These are phyloP conservation scores for Agriopis marginaria DNA, from an alignment of 2,888 invertebrate genomes.

Conservation along the genomic window DNA sequence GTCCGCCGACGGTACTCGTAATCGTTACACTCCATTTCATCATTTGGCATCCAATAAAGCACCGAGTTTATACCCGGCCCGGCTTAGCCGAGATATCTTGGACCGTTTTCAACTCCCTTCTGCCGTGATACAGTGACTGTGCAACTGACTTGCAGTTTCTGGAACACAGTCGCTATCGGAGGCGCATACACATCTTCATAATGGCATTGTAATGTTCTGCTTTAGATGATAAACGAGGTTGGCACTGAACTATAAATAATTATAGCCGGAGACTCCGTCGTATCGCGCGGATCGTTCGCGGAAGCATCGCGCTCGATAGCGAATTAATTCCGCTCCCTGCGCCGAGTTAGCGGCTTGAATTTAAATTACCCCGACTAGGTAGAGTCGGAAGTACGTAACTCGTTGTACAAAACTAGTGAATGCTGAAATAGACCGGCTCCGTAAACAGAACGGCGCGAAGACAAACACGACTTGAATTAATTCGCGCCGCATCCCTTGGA, in stretches of 20 bases:
- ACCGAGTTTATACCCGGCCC: constrained; percentile 33
- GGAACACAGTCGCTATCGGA: constrained; percentile 1
- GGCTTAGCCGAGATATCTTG: constrained; percentile 32
- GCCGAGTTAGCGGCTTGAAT: constrained; percentile 25
- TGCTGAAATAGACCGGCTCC: constrained; percentile 6
- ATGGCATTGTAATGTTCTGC: constrained; percentile 36
- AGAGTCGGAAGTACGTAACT: background rate
- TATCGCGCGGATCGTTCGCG: background rate
- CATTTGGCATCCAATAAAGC: constrained; percentile 41
- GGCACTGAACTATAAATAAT: constrained; percentile 23
- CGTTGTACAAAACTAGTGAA: constrained; percentile 21
- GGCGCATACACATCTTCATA: constrained; percentile 33
- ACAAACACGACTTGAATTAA: constrained; percentile 36
- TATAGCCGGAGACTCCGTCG: constrained; percentile 8
- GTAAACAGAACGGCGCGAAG: constrained; percentile 21
- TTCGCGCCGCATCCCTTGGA: constrained; percentile 35
- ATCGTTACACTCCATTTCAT: constrained; percentile 44
- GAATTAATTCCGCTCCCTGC: constrained; percentile 27
- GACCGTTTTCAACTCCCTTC: constrained; percentile 28
- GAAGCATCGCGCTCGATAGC: constrained; percentile 22
- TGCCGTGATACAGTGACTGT: constrained; percentile 29
- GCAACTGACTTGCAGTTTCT: constrained; percentile 33
- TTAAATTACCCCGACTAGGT: constrained; percentile 19
- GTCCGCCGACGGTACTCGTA: constrained; percentile 26
- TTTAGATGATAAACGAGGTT: constrained; percentile 28